These are phyloP conservation scores for Brachynemurus nebulosus DNA, from an alignment of 2,888 invertebrate genomes.

Conservation along the genomic window DNA sequence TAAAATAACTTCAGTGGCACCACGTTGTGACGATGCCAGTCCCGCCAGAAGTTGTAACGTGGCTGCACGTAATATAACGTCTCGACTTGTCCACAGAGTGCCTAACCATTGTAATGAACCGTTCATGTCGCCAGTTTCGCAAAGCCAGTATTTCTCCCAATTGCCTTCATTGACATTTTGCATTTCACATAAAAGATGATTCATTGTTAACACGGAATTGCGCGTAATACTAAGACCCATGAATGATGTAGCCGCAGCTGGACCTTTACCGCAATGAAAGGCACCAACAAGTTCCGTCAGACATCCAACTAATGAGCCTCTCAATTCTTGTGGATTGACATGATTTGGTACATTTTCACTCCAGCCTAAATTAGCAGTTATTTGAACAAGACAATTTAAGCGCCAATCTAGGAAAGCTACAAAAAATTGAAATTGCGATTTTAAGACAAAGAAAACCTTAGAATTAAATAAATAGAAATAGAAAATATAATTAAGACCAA, in stretches of 20 bases:
- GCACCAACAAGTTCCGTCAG: slow-evolving; percentile 36
- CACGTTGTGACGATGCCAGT: slow-evolving; percentile 27
- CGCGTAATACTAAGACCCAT: slow-evolving; percentile 42
- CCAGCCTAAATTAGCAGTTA: slow-evolving; percentile 36
- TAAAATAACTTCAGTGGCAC: slow-evolving; percentile 24
- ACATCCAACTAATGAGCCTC: slow-evolving; percentile 30
- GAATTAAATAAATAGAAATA: too few relatives aligned
- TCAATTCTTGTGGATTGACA: slow-evolving; percentile 24
- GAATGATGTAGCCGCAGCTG: slow-evolving; percentile 35
- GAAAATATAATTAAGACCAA: too few relatives aligned
- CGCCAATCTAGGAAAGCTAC: slow-evolving; percentile 38
- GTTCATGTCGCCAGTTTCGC: slow-evolving; percentile 19
- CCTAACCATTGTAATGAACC: slow-evolving; percentile 30
- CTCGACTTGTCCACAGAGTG: slow-evolving; percentile 35
- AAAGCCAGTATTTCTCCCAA: slow-evolving; percentile 28
- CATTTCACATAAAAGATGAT: slow-evolving; percentile 37
- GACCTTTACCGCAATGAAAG: slow-evolving; percentile 35
- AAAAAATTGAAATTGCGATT: too few relatives aligned
- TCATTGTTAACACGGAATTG: slow-evolving; percentile 36
- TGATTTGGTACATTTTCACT: slow-evolving; percentile 15
- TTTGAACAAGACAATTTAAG: slow-evolving; percentile 34
- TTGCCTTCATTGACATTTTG: slow-evolving; percentile 30
- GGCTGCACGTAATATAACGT: slow-evolving; percentile 37
- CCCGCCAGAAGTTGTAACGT: slow-evolving; percentile 37
- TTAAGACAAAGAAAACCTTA: too few relatives aligned